Evolutionary conservation across 2,888 invertebrate species (phyloP).

Genomic region (Drosophila neutralis): DNA sequence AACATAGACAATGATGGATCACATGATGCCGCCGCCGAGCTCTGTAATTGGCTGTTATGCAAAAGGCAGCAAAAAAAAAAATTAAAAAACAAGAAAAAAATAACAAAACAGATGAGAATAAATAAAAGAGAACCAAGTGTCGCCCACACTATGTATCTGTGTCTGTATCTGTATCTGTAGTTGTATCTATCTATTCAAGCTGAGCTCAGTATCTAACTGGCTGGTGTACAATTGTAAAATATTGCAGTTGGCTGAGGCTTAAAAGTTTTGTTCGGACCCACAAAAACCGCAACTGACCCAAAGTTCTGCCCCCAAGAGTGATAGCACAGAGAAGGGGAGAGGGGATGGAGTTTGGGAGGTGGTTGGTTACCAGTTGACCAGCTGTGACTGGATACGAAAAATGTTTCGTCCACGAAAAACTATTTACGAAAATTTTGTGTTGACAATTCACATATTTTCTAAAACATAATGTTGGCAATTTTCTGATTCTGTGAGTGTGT

Average conservation of each 20-base stretch:
- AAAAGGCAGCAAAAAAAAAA: constrained; percentile 37
- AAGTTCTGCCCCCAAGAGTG: constrained; percentile 52
- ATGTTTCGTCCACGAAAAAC: constrained; percentile 70
- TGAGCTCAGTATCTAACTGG: constrained; percentile 21
- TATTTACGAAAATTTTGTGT: constrained; percentile 80
- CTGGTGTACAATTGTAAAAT: constrained; percentile 73
- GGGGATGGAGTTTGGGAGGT: neutral
- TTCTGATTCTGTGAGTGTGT: constrained; percentile 28
- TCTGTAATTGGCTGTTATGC: constrained; percentile 67
- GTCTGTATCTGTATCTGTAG: constrained; percentile 1
- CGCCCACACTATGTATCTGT: constrained; percentile 4
- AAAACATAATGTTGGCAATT: constrained; percentile 81
- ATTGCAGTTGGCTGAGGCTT: constrained; percentile 75
- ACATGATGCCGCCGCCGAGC: constrained; percentile 62
- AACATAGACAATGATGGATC: constrained; percentile 80
- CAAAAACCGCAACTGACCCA: constrained; percentile 73
- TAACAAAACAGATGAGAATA: constrained; percentile 4
- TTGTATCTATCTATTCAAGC: constrained; percentile 6
- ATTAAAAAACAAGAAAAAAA: neutral
- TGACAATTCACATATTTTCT: constrained; percentile 82
- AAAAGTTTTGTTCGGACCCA: constrained; percentile 60
- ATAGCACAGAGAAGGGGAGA: neutral
- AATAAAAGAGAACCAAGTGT: constrained; percentile 16
- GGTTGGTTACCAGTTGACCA: constrained; percentile 35
- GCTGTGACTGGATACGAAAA: constrained; percentile 60